Base-by-base conservation (phyloP, 2,113 vertebrate species). In the Egretta garzetta region DNA sequence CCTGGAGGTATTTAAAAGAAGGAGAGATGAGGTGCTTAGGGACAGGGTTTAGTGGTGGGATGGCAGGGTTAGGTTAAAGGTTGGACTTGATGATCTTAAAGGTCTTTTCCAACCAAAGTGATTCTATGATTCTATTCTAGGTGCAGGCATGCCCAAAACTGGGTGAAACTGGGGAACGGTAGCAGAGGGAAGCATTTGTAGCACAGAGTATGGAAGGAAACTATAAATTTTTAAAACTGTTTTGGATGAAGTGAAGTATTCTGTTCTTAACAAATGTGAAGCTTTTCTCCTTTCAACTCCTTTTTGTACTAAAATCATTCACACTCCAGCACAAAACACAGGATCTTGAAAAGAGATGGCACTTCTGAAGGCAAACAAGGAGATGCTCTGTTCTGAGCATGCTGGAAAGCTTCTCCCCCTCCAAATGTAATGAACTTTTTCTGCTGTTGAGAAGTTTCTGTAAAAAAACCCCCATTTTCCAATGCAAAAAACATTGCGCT, bases 401-500 rank as follows among this genome's bases (percentile, higher is more conserved):
- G 22, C 76, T 41, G 81, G 35, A n/a, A 35, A 82, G 60, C 90
- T 85, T 23, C 85, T 79, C 52, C 67, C 2, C 5, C 18, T 89
- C 73, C 7, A 1, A 37, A 63, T 0, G 0, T 18, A 6, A 39
- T 2, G 32, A 64, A 72, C 58, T 82, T 52, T 3, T 4, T 4
- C 30, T 3, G 66, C 71, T 15, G 20, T 3, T 11, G 66, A 60
- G 58, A 49, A 12, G 11, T 17, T 56, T 22, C 90, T 53, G 4
- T 50, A 27, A 53, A 85, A 80, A 82, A 63, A 93, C 14, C 41
- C 16, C 41, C 47, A 3, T 52, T 87, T 85, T 10, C 33, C 28
- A 9, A 3, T 0, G 4, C 23, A 33, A 15, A 63, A 4, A 1
- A 0, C 17, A 0, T 7, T 3, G 27, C 41, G 4, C 9, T 2